Evolutionary conservation across 2,113 vertebrate genomes (phyloP).

Genomic region (Phocoena phocoena): DNA sequence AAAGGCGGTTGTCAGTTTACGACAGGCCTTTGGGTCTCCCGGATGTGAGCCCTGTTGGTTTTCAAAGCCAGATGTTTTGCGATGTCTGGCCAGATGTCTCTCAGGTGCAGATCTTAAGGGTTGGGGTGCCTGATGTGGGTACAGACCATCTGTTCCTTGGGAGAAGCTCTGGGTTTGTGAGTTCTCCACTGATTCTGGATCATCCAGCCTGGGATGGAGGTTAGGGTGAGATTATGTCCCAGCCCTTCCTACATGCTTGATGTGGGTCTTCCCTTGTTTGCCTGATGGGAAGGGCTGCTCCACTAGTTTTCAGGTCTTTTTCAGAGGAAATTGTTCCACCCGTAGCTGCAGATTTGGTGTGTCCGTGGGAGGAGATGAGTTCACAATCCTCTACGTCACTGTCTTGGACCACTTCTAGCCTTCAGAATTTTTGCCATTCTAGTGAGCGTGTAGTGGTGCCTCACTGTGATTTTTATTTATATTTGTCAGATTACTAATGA

Average conservation of each 20-base stretch:
- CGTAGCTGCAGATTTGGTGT: not conserved
- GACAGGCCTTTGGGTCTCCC: not conserved
- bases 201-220: not conserved
- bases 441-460: not conserved
- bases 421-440: not conserved
- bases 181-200: not conserved
- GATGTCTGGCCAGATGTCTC: not conserved
- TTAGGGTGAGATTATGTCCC: not conserved
- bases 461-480: not conserved
- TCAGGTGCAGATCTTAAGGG: not conserved
- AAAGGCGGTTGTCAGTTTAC: not conserved
- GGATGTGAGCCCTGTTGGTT: not conserved
- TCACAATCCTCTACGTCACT: not conserved
- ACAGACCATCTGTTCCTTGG: rapidly evolving
- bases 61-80: not conserved
- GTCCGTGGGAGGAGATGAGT: not conserved
- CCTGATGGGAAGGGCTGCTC: not conserved
- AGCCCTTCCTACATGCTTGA: not conserved
- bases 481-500: not conserved
- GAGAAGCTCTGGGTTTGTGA: not conserved
- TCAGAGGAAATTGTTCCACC: not conserved
- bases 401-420: not conserved
- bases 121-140: not conserved
- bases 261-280: not conserved
- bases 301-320: not conserved